These are phyloP conservation scores for Tychaedon coryphoeus DNA, from an alignment of 2,113 vertebrate species.

Conservation along the genomic window DNA sequence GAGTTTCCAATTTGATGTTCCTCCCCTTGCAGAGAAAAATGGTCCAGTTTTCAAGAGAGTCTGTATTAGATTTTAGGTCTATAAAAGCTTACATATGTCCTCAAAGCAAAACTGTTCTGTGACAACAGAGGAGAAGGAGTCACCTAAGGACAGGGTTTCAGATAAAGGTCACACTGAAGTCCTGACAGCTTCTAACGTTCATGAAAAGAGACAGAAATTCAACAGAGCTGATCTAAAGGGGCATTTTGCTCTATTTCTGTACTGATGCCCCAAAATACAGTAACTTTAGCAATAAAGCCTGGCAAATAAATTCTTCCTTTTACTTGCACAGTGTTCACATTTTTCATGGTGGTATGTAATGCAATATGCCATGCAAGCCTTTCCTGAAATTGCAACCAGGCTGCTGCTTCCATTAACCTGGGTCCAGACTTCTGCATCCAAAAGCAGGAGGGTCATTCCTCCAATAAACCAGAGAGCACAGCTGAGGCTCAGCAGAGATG, in stretches of 20 bases:
- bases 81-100: not conserved
- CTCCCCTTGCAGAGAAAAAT: not conserved
- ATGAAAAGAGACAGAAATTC: constrained; percentile 33
- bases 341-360: not conserved
- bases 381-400: not conserved
- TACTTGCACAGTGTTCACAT: not conserved
- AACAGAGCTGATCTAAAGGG: not conserved
- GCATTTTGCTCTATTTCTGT: not conserved
- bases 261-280: not conserved
- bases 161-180: not conserved
- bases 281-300: not conserved
- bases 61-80: not conserved
- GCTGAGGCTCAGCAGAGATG: not conserved
- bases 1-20: not conserved
- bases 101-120: not conserved
- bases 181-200: not conserved
- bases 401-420: not conserved
- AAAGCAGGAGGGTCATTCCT: not conserved
- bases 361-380: not conserved
- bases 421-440: not conserved
- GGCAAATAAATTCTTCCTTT: not conserved
- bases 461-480: not conserved
- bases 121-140: not conserved
- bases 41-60: not conserved
- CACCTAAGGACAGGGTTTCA: constrained; percentile 29